Conservation (phyloP, 2,888 invertebrate species). For the Eustalomyia histrio region DNA sequence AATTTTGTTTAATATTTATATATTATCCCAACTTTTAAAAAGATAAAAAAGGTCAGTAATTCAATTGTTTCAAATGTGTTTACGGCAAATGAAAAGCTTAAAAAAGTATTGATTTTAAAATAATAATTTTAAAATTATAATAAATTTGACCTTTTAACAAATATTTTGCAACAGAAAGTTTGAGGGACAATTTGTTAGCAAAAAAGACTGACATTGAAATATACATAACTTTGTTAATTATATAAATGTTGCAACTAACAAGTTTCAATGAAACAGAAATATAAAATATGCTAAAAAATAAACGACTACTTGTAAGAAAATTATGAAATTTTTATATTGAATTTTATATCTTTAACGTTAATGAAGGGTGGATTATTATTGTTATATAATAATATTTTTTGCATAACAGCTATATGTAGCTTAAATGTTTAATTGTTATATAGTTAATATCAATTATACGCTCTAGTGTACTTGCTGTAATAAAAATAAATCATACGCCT, state of each 20-base stretch:
- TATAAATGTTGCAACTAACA: not conserved
- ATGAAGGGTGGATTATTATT: not conserved
- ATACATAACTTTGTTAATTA: slow-evolving; percentile 7
- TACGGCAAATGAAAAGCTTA: not conserved
- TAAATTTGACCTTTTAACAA: not conserved
- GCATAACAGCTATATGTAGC: too few relatives aligned
- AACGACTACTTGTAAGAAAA: not conserved
- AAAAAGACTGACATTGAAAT: not conserved
- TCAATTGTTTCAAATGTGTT: not conserved
- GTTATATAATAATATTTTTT: too few relatives aligned
- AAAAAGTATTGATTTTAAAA: not conserved
- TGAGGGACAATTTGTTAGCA: not conserved
- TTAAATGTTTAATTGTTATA: too few relatives aligned
- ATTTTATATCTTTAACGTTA: not conserved
- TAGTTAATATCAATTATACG: too few relatives aligned
- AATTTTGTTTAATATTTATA: not conserved
- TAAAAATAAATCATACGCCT: too few relatives aligned
- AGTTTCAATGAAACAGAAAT: not conserved
- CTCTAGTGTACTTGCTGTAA: too few relatives aligned
- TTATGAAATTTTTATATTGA: not conserved
- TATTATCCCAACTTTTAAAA: not conserved
- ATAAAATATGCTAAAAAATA: not conserved
- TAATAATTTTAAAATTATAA: not conserved
- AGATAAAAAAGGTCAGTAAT: not conserved
- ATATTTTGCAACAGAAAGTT: not conserved